Evolutionary conservation across 2,113 vertebrate species (phyloP).

Genomic region (Sphyrna mokarran): DNA sequence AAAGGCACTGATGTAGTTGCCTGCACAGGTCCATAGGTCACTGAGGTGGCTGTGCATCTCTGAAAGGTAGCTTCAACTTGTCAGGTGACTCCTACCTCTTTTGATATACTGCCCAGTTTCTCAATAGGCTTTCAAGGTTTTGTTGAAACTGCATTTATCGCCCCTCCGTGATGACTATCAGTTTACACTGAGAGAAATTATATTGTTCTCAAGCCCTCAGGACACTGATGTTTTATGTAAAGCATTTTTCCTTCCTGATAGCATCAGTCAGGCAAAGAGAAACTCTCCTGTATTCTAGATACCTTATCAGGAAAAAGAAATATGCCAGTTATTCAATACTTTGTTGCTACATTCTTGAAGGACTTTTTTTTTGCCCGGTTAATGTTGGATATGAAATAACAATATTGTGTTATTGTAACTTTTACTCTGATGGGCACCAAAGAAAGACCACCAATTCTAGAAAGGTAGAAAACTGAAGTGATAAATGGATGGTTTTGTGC

Average conservation of each 20-base stretch:
- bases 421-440: neutral
- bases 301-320: neutral
- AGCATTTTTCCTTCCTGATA: neutral
- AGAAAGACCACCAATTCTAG: neutral
- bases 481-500: neutral
- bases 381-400: neutral
- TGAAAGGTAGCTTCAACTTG: neutral
- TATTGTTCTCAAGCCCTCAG: neutral
- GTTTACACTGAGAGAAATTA: neutral
- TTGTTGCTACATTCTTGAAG: neutral
- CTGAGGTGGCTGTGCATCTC: neutral
- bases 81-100: too few relatives aligned
- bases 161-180: neutral
- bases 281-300: neutral
- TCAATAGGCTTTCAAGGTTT: neutral
- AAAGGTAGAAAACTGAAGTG: neutral
- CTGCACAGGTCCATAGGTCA: neutral
- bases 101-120: neutral
- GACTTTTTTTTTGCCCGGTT: neutral
- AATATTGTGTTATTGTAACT: neutral
- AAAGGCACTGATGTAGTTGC: neutral
- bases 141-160: neutral
- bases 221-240: neutral
- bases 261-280: neutral
- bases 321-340: neutral